Percentiles rank a stretch among this genome's conserved stretches.
phyloP scores from a whole-genome alignment of 2,797 vertebrate genomes.

The Octomys mimax region DNA sequence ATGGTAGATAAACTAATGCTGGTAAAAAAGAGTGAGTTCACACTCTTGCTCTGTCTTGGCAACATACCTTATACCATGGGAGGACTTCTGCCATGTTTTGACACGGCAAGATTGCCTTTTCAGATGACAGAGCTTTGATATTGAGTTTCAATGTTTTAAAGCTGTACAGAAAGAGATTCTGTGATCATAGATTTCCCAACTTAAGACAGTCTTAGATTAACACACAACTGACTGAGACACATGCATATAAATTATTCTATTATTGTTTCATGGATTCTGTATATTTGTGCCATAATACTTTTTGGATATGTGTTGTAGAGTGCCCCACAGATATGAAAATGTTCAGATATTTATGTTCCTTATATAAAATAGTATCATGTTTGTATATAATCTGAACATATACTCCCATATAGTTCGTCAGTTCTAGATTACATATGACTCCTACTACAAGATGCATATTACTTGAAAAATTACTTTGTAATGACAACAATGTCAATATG shows the following conservation, averaged over 20 bases:
- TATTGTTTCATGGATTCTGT: neutral
- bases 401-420: neutral
- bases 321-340: neutral
- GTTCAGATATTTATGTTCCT: neutral
- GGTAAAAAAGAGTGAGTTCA: neutral
- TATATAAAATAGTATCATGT: neutral
- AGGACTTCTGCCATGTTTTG: neutral
- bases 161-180: neutral
- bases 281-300: neutral
- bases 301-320: neutral
- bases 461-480: too few relatives aligned
- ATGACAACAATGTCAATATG: neutral
- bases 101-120: neutral
- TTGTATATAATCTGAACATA: neutral
- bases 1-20: neutral
- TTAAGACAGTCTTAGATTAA: neutral
- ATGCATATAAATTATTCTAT: neutral
- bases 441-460: neutral
- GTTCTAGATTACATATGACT: too few relatives aligned
- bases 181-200: neutral
- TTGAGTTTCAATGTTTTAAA: neutral
- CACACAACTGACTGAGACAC: too few relatives aligned
- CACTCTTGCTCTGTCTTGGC: neutral
- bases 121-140: neutral
- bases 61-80: neutral